Evolutionary conservation across 2,113 vertebrate genomes (phyloP), one percentile per base, ranked within the genome.

Genomic region (Brevimyrus niger): DNA sequence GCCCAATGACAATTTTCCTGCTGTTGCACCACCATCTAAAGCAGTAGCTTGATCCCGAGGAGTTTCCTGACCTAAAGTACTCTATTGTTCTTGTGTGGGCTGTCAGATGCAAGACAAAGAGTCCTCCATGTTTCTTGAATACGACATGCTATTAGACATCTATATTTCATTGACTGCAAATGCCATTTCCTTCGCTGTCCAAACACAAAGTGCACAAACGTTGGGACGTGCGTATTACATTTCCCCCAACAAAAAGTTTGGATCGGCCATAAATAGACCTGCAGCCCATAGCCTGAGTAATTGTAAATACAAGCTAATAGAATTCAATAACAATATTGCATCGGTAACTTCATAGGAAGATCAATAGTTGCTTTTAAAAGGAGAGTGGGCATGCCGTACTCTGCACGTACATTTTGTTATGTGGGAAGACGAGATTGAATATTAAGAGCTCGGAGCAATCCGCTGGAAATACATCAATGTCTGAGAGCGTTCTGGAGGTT

Each of bases 311-410:
- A 46, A 42, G 42, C 44, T 44, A 84, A 84, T 84, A 44, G 82
- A 46, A 84, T 84, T 47, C 44, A 47, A 84, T 84, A 84, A 21
- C 38, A 46, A 84, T 84, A 47, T 84, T 47, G 21, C 44, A 17
- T 31, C 82, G 0, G 82, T 84, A 84, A 47, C 38, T 23, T 46
- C 21, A 84, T 17, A 44, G 17, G 46, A 47, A 47, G 42, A 84
- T 84, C 82, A 47, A 84, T 84, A 23, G 82, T 84, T 84, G 73
- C 82, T 84, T 84, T 84, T 84, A n/a, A 47, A 84, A 84, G 82
- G 44, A 46, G 44, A 47, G 19, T 31, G 35, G 38, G 82, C 3
- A 11, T 21, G 38, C 82, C 44, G 17, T 8, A 84, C 21, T 84
- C 42, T 84, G 42, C 44, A 47, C 44, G 44, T 84, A 47, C 44